phyloP scores from a whole-genome alignment of 2,113 vertebrate species.

The Delphinapterus leucas region DNA sequence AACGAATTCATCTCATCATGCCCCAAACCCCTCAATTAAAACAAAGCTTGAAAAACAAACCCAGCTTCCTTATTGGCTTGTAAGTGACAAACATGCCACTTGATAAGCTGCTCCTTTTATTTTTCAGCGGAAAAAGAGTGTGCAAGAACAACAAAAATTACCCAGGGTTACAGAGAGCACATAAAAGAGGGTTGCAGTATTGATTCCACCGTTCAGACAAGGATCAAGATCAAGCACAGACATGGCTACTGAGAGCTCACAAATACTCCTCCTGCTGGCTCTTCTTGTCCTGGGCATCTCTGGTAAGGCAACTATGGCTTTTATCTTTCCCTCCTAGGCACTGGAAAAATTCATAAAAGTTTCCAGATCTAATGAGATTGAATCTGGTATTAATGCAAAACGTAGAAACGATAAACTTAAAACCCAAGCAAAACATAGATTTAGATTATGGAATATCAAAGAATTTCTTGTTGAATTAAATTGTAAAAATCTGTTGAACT shows the following conservation, averaged over 20 bases:
- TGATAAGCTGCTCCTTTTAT: neutral
- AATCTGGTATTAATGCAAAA: neutral
- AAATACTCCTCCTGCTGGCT: neutral
- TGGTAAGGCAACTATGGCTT: neutral
- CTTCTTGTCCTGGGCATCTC: neutral
- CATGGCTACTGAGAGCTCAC: neutral
- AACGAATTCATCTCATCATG: neutral
- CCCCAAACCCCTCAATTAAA: neutral
- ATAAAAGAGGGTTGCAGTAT: neutral
- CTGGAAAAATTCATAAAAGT: neutral
- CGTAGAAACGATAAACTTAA: neutral
- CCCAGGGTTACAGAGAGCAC: neutral
- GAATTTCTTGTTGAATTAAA: neutral
- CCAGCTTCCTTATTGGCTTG: conserved; percentile 6
- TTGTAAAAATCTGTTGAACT: neutral
- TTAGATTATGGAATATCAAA: neutral
- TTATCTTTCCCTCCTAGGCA: neutral
- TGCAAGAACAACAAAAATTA: neutral
- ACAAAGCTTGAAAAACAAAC: conserved; percentile 23
- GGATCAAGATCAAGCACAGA: neutral
- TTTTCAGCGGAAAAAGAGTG: neutral
- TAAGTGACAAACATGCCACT: neutral
- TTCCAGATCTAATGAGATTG: neutral
- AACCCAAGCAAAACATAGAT: neutral
- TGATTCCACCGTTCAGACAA: neutral